These are phyloP conservation scores for Microtus montanus DNA, from an alignment of 2,113 vertebrate genomes.

Conservation along the genomic window DNA sequence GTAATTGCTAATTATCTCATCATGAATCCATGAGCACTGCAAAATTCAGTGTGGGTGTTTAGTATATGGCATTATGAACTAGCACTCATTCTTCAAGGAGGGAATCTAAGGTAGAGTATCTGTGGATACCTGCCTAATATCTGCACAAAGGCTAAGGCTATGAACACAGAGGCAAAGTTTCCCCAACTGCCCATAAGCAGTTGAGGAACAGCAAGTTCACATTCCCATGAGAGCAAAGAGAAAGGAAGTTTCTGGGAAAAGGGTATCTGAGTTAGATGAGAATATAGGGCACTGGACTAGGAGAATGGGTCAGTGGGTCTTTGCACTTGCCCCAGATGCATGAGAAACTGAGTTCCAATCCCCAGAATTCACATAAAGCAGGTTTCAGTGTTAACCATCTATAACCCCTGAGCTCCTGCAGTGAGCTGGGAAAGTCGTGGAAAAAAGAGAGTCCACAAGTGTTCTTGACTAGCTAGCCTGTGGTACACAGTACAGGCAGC, in stretches of 20 bases:
- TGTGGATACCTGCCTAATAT: not conserved
- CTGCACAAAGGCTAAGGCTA: not conserved
- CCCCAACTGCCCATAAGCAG: not conserved
- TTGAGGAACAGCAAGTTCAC: not conserved
- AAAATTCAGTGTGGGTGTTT: slow-evolving; percentile 61
- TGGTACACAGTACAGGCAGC: not conserved
- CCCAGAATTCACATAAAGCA: not conserved
- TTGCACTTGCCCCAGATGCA: not conserved
- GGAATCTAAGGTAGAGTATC: not conserved
- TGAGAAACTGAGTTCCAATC: not conserved
- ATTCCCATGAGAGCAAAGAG: not conserved
- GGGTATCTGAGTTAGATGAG: accelerated
- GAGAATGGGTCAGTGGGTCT: not conserved
- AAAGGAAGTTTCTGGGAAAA: not conserved
- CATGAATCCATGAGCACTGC: slow-evolving; percentile 27
- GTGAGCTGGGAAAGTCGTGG: not conserved
- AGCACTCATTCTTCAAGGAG: not conserved
- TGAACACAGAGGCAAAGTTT: not conserved
- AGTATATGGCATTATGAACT: not conserved
- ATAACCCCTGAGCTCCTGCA: not conserved
- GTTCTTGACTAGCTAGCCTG: not conserved
- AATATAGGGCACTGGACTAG: not conserved
- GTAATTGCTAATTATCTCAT: slow-evolving; percentile 80
- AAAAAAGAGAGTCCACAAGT: not conserved
- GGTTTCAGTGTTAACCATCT: not conserved